Conservation (phyloP, 2,797 vertebrate genomes). For the Lycodopsis pacificus region DNA sequence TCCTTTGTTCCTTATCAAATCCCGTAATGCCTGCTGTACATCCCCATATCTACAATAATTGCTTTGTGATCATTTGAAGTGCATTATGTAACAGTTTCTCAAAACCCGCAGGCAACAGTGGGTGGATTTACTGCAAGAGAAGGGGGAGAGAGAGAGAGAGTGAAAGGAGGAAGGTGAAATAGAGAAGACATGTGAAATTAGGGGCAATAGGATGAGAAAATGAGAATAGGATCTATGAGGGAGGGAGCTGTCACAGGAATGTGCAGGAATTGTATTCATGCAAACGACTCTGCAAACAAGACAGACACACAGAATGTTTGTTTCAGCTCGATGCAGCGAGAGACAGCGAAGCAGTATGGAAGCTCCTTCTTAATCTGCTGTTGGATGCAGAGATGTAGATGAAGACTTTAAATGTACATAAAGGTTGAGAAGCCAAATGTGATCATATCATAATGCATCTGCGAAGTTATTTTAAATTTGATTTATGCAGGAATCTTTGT, state of each 20-base stretch:
- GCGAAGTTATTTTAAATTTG: conserved; percentile 20
- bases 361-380: conserved; percentile 38
- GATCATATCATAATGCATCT: conserved; percentile 8
- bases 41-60: conserved; percentile 67
- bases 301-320: conserved; percentile 54
- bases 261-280: conserved; percentile 16
- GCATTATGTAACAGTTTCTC: conserved; percentile 76
- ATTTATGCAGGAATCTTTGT: conserved; percentile 8
- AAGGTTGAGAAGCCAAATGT: conserved; percentile 43
- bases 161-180: conserved; percentile 53
- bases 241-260: conserved; percentile 17
- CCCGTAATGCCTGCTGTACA: conserved; percentile 43
- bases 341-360: conserved; percentile 17
- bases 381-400: conserved; percentile 30
- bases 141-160: conserved; percentile 27
- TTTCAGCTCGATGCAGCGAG: conserved; percentile 24
- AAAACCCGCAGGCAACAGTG: conserved; percentile 69
- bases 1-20: conserved; percentile 62
- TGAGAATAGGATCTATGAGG: conserved; percentile 36
- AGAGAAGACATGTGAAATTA: conserved; percentile 60
- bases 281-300: conserved; percentile 47
- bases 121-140: conserved; percentile 65
- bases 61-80: conserved; percentile 76
- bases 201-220: conserved; percentile 59
- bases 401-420: conserved; percentile 38